Conservation (phyloP, 2,113 vertebrate species). For the Cynocephalus volans region DNA sequence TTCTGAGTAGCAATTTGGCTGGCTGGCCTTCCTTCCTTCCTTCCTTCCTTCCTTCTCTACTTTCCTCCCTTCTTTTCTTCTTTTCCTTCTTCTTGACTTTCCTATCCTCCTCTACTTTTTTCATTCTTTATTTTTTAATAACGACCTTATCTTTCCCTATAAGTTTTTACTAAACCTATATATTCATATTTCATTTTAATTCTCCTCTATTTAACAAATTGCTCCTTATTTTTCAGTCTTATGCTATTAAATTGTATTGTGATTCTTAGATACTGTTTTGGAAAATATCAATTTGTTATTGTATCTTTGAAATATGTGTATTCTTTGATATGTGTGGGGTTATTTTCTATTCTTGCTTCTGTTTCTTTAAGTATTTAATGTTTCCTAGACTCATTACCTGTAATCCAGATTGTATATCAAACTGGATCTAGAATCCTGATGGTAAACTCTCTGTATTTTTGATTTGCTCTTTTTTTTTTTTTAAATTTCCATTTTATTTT, state of each 20-base stretch:
- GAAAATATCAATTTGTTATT: constrained; percentile 39
- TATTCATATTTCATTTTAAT: constrained; percentile 27
- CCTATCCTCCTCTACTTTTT: too few relatives aligned
- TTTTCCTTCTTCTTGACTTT: not conserved
- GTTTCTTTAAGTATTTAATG: constrained; percentile 18
- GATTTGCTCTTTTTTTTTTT: not conserved
- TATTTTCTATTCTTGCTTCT: constrained; percentile 10
- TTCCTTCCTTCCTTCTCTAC: not conserved
- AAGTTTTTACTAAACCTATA: not conserved
- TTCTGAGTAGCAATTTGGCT: not conserved
- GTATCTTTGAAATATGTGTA: not conserved
- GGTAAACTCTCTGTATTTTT: not conserved
- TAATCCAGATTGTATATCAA: constrained; percentile 8
- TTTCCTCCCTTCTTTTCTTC: not conserved
- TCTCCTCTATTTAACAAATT: constrained; percentile 13
- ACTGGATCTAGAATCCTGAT: not conserved
- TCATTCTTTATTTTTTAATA: not conserved
- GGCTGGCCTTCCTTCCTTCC: not conserved
- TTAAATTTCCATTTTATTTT: too few relatives aligned
- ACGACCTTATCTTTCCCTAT: not conserved
- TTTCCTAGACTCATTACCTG: constrained; percentile 2
- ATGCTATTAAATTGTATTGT: not conserved
- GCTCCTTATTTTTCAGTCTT: not conserved
- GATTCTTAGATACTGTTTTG: constrained; percentile 25
- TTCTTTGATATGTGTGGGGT: not conserved